Base-by-base conservation (phyloP, 2,113 vertebrate genomes). In the Pluvianellus socialis region DNA sequence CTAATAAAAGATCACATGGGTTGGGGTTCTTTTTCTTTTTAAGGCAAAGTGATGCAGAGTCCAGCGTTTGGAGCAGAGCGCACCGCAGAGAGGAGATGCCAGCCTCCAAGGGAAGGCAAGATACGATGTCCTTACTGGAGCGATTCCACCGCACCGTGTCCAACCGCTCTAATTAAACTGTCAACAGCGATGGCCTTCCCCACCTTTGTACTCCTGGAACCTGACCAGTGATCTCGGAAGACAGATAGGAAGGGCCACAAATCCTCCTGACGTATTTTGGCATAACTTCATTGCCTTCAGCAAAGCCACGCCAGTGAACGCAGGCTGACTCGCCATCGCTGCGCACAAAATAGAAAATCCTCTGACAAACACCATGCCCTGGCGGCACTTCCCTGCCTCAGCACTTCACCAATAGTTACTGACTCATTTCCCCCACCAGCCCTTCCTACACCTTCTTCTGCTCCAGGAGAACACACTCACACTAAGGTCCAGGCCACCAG, bases 341-440 rank as follows among this genome's bases (percentile, higher is more conserved):
- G 1, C 7, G 18, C 4, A 45, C 7, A 28, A 11, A 20, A 4
- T 3, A 76, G 49, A 55, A 75, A 40, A 56, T 14, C 50, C 21
- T 22, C 44, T 28, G 13, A 3, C 3, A 16, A 1, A 5, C 26
- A 15, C 0, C 35, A 7, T 0, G 1, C 47, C 66, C 81, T 44
- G 67, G 62, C 80, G 16, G 1, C 1, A 33, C 22, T 15, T 26
- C 68, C 73, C 86, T 55, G 67, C 40, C 81, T 45, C 52, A 22
- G 72, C 68, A 35, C 5, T 8, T 26, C 76, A 1, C 56, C 7
- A 22, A 5, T 7, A 17, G 23, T 3, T 40, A 11, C 61, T 14
- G 58, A 20, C 73, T 62, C 40, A 5, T 16, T 73, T 27, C n/a
- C 81, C 71, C 38, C 7, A 7, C 52, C 81, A 44, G n/a, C 5